These are phyloP conservation scores for Bucorvus abyssinicus DNA, from an alignment of 2,797 vertebrate species.

Conservation along the genomic window DNA sequence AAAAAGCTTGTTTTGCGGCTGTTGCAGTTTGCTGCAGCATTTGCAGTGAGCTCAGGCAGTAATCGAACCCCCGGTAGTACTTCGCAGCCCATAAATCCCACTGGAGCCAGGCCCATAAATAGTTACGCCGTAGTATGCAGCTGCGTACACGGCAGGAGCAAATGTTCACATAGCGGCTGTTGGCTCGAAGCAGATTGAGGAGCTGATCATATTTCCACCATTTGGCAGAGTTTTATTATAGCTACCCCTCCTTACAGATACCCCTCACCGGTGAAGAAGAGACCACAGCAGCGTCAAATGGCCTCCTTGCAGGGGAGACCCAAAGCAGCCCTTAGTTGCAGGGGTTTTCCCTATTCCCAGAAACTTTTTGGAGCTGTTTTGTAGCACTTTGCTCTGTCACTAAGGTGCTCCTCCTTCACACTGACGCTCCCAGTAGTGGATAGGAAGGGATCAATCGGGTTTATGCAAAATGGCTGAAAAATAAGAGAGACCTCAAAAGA, in stretches of 20 bases:
- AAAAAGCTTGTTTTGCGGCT: constrained; percentile 9
- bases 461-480: not conserved
- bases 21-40: constrained; percentile 40
- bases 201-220: constrained; percentile 60
- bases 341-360: not conserved
- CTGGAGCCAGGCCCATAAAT: constrained; percentile 71
- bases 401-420: not conserved
- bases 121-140: constrained; percentile 38
- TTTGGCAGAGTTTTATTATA: constrained; percentile 70
- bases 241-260: constrained; percentile 32
- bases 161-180: constrained; percentile 64
- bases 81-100: constrained; percentile 1
- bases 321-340: not conserved
- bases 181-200: constrained; percentile 51
- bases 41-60: constrained; percentile 22
- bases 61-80: constrained; percentile 54
- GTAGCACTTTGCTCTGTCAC: not conserved
- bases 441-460: not conserved
- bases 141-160: constrained; percentile 50
- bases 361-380: not conserved
- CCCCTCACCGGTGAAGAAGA: not conserved
- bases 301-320: not conserved
- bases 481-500: not conserved
- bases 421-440: not conserved
- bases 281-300: not conserved